Base-by-base conservation (phyloP, 2,113 vertebrate genomes). In the Panurus biarmicus region DNA sequence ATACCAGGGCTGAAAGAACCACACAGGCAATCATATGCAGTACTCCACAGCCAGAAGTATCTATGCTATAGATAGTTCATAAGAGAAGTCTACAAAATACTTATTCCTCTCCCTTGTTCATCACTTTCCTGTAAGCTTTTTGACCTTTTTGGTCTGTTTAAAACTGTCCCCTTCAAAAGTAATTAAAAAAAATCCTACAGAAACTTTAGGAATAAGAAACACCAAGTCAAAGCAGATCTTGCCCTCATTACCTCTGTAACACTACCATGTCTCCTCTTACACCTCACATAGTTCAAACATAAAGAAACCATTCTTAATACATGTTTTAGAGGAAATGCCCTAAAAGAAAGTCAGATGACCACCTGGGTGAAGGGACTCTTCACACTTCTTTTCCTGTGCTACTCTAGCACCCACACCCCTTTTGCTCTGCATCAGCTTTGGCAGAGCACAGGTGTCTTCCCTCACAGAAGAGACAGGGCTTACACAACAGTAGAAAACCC, bases 141-240 rank as follows among this genome's bases (percentile, higher is more conserved):
- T 29, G 57, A 66, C 11, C 2, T 72, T 50, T 73, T 11, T 56
- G 15, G 15, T 26, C 8, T 62, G 21, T 62, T 89, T 29, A 61
- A 69, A 94, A 69, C 54, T 0, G 2, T 16, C 12, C 7, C 25
- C 31, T 74, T 78, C 73, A 64, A 73, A 33, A 0, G 0, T 10
- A 38, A 54, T 67, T 82, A 2, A 5, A 61, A 79, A 51, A 81
- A 42, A 42, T 15, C 26, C 60, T 45, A 45, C 23, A 47, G 38
- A n/a, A 91, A 28, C 47, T 70, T 71, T 14, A 29, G 35, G 4
- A 12, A 66, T 31, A 18, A 58, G 40, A 69, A 70, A 45, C 33
- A 44, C 14, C 14, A 53, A 66, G 21, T 40, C 50, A 76, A 26
- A 70, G 56, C 14, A 70, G 72, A 71, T 35, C 44, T 36, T 60